A percentile compares a stretch with the other conserved stretches of the same genome.
Conservation (phyloP, 2,888 invertebrate species). For the Cremastobaeus sp. region DNA sequence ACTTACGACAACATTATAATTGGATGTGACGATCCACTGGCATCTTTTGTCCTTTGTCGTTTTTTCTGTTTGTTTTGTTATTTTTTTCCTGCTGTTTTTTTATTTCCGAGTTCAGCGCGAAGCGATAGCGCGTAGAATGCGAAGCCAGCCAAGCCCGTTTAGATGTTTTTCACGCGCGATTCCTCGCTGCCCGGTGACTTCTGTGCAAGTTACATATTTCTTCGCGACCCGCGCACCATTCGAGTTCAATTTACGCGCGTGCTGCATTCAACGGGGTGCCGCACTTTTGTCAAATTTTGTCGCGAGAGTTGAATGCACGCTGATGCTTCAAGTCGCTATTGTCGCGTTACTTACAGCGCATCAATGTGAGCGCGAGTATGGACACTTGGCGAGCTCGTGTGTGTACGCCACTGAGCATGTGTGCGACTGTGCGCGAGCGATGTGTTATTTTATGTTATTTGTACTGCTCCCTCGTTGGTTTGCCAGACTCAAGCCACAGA, state of each 20-base stretch:
- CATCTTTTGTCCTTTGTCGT: conserved; percentile 66
- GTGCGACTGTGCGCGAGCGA: neutral
- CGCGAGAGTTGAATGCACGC: conserved; percentile 66
- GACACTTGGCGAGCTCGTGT: neutral
- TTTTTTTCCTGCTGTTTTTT: neutral
- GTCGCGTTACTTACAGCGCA: conserved; percentile 66
- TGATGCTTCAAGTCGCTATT: conserved; percentile 74
- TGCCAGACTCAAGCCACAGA: no score
- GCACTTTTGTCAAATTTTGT: conserved; percentile 60
- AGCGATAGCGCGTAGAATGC: conserved; percentile 67
- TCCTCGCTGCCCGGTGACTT: conserved; percentile 32
- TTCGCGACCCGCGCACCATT: conserved; percentile 35
- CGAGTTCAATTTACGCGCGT: conserved; percentile 53
- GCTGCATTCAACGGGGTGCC: conserved; percentile 55
- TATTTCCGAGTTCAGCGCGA: conserved; percentile 58
- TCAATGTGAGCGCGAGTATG: conserved; percentile 1
- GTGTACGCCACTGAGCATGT: neutral
- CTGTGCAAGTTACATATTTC: conserved; percentile 65
- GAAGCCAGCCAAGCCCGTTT: conserved; percentile 47
- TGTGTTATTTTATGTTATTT: neutral
- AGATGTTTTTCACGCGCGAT: conserved; percentile 37
- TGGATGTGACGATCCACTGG: conserved; percentile 57
- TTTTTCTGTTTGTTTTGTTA: neutral
- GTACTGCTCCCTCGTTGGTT: neutral
- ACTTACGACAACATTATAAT: conserved; percentile 69